Evolutionary conservation across 1,140 invertebrate species (phyloP), one percentile per base, ranked within the genome.

Genomic region (Orchestia grillus): DNA sequence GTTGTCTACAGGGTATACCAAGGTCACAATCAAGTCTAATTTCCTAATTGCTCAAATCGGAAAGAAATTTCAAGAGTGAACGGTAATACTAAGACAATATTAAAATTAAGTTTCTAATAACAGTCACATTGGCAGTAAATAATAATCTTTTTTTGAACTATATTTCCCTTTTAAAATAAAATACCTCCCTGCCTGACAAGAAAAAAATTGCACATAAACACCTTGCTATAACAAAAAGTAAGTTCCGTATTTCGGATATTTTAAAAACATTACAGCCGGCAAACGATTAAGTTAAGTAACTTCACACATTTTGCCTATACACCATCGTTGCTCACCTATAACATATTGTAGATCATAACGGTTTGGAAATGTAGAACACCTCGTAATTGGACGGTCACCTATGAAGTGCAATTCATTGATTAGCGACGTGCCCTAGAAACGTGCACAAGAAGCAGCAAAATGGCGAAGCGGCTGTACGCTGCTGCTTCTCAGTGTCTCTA

Each of bases 401-500:
- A 19, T 91, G 44, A 44, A 91, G 44, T 42, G 42, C 41, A 4
- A 91, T 42, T 91, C 44, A 91, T 91, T 44, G 15, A 44, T 43
- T 91, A 91, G 44, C 28, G 44, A 91, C 44, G 88, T 15, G 88
- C 44, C 41, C 41, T 44, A 91, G 41, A 15, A 91, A n/a, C 92
- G 43, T 45, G 44, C 92, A 94, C 92, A 47, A 16, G 92, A 94
- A 45, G 3, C 43, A 3, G 92, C 92, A 94, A 94, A 94, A 94
- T 94, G 92, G 92, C 92, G 92, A 94, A 94, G 92, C 43, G 92
- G 92, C 92, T 47, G 47, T 40, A 94, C 16, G 44, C 19, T n/a
- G 92, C 40, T 44, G 41, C 41, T n/a, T n/a, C 43, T 41, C 8
- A 44, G 44, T 44, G 44, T 44, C 92, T 94, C 92, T 94, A 44